Percentiles rank a stretch among this genome's conserved stretches.
phyloP scores from a whole-genome alignment of 2,888 invertebrate genomes.

The Hypsopygia costalis region DNA sequence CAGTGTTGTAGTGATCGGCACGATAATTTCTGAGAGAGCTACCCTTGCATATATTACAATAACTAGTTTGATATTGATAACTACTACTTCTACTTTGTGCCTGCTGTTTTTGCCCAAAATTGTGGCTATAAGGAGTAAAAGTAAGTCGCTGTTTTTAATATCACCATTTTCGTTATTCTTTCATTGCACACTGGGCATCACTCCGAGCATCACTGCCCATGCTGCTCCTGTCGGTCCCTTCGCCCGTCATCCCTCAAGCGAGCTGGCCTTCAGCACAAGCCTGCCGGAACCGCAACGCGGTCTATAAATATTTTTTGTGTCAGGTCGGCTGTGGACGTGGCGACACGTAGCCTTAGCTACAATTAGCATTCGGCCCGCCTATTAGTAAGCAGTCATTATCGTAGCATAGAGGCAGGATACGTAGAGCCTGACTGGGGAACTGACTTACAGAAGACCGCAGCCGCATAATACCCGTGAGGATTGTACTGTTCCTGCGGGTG shows the following conservation, averaged over 20 bases:
- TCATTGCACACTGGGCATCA: no score
- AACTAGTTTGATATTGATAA: slow-evolving; percentile 89
- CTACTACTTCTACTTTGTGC: slow-evolving; percentile 92
- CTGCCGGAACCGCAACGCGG: slow-evolving; percentile 80
- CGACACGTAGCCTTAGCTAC: no score
- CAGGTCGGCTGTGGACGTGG: no score
- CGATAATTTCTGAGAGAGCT: slow-evolving; percentile 90
- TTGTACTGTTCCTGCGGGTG: no score
- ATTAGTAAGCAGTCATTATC: no score
- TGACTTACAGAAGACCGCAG: no score
- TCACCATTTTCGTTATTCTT: no score
- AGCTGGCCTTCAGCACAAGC: slow-evolving; percentile 89
- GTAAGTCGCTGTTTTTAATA: slow-evolving; percentile 57
- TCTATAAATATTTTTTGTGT: no score
- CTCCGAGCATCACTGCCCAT: slow-evolving; percentile 86
- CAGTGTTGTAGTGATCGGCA: slow-evolving; percentile 93
- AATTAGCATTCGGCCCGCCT: no score
- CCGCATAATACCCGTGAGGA: no score
- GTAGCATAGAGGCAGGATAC: no score
- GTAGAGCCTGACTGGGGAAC: no score
- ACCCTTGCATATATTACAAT: slow-evolving; percentile 91
- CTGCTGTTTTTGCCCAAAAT: slow-evolving; percentile 94
- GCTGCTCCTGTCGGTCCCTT: slow-evolving; percentile 85
- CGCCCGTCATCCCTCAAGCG: slow-evolving; percentile 87
- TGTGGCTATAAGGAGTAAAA: slow-evolving; percentile 84